These are phyloP conservation scores for Trichogramma dendrolimi DNA, from an alignment of 2,888 invertebrate genomes.

Conservation along the genomic window DNA sequence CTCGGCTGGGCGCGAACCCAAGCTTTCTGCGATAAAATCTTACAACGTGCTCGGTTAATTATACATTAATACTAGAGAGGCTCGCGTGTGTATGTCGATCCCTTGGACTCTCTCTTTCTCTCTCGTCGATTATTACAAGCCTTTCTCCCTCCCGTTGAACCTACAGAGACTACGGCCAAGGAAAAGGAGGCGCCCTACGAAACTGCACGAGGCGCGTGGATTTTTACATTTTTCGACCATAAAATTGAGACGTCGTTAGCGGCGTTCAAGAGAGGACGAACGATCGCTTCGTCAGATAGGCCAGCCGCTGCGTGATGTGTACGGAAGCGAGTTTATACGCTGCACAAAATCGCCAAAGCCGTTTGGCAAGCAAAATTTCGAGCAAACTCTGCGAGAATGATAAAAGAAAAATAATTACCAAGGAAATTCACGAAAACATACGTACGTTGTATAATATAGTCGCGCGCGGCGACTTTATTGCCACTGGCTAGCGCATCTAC, in stretches of 20 bases:
- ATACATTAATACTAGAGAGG: conserved; percentile 45
- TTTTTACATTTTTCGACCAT: conserved; percentile 32
- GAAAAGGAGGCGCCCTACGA: neutral
- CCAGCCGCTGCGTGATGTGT: too few species aligned
- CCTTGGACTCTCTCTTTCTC: conserved; percentile 5
- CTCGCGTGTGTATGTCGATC: conserved; percentile 17
- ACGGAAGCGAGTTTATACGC: too few species aligned
- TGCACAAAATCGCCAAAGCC: too few species aligned
- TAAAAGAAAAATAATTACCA: too few species aligned
- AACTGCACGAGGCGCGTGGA: neutral
- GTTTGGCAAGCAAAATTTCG: too few species aligned
- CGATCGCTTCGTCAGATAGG: too few species aligned
- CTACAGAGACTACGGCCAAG: neutral
- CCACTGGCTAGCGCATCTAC: too few species aligned
- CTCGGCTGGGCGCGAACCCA: neutral
- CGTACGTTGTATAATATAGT: too few species aligned
- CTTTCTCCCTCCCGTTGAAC: conserved; percentile 9
- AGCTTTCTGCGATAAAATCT: conserved; percentile 44
- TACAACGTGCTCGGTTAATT: conserved; percentile 47
- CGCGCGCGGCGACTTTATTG: too few species aligned
- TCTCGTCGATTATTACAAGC: conserved; percentile 11
- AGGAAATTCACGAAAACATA: too few species aligned
- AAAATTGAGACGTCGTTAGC: conserved; percentile 30
- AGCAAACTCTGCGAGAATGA: too few species aligned
- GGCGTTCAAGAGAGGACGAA: too few species aligned